phyloP scores from a whole-genome alignment of 2,113 vertebrate genomes.

The Potamarius usumacintae region DNA sequence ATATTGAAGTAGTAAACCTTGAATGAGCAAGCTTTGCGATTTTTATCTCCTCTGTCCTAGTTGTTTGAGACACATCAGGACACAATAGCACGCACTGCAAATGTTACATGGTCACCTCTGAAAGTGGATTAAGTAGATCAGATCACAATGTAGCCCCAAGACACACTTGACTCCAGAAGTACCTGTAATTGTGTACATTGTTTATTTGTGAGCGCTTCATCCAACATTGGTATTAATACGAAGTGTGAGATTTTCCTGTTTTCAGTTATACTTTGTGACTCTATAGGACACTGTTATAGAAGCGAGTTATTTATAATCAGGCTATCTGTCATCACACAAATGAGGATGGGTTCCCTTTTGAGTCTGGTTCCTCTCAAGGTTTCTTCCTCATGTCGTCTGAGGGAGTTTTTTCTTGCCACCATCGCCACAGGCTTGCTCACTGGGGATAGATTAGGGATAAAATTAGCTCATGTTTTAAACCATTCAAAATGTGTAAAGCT shows the following conservation, averaged over 20 bases:
- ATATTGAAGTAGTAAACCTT: background rate
- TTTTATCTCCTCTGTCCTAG: background rate
- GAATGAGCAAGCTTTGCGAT: background rate
- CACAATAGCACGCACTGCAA: background rate
- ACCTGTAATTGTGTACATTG: background rate
- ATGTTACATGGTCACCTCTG: background rate
- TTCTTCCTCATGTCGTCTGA: too few relatives aligned
- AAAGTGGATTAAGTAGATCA: slow-evolving; percentile 16
- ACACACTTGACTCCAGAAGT: background rate
- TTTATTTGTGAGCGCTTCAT: background rate
- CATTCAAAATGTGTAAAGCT: too few relatives aligned
- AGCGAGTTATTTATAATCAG: too few relatives aligned
- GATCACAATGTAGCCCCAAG: slow-evolving; percentile 13
- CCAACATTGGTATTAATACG: background rate
- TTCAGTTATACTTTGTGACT: too few relatives aligned
- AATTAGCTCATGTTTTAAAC: too few relatives aligned
- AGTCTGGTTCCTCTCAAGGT: too few relatives aligned
- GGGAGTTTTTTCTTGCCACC: too few relatives aligned
- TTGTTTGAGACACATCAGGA: background rate
- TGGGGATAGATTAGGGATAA: too few relatives aligned
- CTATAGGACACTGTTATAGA: too few relatives aligned
- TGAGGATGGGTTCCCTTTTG: too few relatives aligned
- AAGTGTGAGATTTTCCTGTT: background rate
- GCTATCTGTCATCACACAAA: too few relatives aligned
- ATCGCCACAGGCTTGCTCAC: too few relatives aligned